Evolutionary conservation across 2,888 invertebrate genomes (phyloP), one percentile per base, ranked within the genome.

Genomic region (Parnassius orleans): DNA sequence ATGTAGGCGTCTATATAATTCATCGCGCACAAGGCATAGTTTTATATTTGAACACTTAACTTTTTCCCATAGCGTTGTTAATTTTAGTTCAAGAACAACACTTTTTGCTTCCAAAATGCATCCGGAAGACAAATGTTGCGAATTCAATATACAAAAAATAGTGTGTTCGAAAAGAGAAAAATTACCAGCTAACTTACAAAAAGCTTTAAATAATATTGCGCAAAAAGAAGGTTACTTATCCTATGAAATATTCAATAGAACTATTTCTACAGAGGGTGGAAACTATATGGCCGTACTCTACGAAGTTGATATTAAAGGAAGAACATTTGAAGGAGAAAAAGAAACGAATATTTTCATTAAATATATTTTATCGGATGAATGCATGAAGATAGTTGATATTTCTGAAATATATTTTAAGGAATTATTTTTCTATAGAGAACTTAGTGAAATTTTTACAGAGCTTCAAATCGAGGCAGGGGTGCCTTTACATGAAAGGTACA

Each of bases 341-440:
- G 68, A 78, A 70, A 71, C 72, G 3, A 76, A 80, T 52, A 69
- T 86, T 41, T 87, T 87, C 65, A 67, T 79, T 1, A 87, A 87
- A 65, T 68, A 74, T n/a, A 77, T 77, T n/a, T 68, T 79, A 42
- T 64, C 68, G 7, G 64, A 64, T 2, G 70, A 75, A 14, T 61
- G 74, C 1, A 66, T 78, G 55, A 70, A 72, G 65, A 69, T 81
- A n/a, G 70, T 79, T 53, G 72, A 79, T 0, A 60, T 83, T 5
- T 46, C 67, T 10, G 77, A 76, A 44, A 68, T 79, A 0, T 85
- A 80, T 51, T 48, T 59, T 2, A 78, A 70, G 46, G 87, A 87
- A 73, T 68, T 74, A 0, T 80, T 73, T 53, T 65, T 75, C 47
- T 86, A 86, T 64, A 75, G 65, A n/a, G 75, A 84, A 56, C 64